Evolutionary conservation across 2,113 vertebrate species (phyloP).

Genomic region (Lates calcarifer): DNA sequence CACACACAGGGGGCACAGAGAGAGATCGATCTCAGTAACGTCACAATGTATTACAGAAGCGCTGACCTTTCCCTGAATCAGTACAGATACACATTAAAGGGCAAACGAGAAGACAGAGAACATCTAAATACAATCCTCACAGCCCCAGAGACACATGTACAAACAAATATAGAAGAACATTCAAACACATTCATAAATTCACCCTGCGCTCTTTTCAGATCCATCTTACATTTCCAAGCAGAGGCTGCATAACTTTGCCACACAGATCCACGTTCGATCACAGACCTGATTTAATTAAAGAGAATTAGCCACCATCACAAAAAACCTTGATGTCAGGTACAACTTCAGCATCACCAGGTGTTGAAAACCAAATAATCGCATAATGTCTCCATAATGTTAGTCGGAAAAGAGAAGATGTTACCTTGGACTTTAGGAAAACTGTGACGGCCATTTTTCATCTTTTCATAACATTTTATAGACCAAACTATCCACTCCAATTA

Average conservation of each 20-base stretch:
- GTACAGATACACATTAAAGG: constrained; percentile 63
- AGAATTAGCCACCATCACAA: not conserved
- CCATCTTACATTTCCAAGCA: not conserved
- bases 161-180: not conserved
- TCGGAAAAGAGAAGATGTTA: too few relatives aligned
- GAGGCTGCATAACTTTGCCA: not conserved
- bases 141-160: not conserved
- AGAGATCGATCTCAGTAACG: constrained; percentile 58
- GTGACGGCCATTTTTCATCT: too few relatives aligned
- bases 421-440: too few relatives aligned
- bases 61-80: constrained; percentile 75
- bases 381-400: too few relatives aligned
- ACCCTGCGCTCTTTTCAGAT: constrained; percentile 24
- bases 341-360: not conserved
- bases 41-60: constrained; percentile 69
- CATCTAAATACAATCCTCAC: constrained; percentile 6
- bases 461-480: too few relatives aligned
- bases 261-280: not conserved
- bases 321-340: not conserved
- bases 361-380: not conserved
- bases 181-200: constrained; percentile 16
- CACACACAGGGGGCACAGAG: not conserved
- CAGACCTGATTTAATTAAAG: not conserved
- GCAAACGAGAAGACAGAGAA: constrained; percentile 32
- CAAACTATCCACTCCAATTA: too few relatives aligned